Evolutionary conservation across 1,140 invertebrate genomes (phyloP), one percentile per base, ranked within the genome.

Genomic region (Protaetia brevitarsis): DNA sequence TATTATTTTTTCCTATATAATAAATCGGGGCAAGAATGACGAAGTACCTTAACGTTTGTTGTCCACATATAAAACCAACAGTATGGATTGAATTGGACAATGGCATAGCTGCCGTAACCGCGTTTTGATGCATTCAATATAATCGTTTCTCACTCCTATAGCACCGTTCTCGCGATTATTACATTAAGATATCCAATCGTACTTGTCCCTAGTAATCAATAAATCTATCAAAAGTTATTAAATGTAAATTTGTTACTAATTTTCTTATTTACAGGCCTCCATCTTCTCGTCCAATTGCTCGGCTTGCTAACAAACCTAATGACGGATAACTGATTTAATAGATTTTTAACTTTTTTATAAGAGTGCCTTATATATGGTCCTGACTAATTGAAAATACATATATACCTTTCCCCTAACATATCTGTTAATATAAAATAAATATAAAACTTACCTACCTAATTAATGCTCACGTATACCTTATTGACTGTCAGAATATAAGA

Each of bases 281-380:
- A 11, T 51, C 45, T 16, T 7, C 45, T 7, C 8, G 16, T 8
- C 1, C 45, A 16, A 7, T 28, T 59, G 5, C 27, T 59, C 16
- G 57, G 11, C 57, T 31, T 29, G 11, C 29, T 11, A 59, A 29
- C 5, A 59, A 59, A 59, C 13, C 29, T 13, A 59, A 16, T 23
- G 57, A 59, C n/a, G 57, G 16, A 59, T 59, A 59, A n/a, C n/a
- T n/a, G n/a, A n/a, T n/a, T 59, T 59, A 27, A 28, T 27, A 28
- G 5, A 28, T n/a, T 13, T n/a, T 59, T 28, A 8, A n/a, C 11
- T 26, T 29, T 10, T 59, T 13, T 27, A 59, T 27, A 29, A 7
- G 28, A 59, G 57, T 59, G 57, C 57, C 57, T 59, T 59, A 59
- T 59, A 16, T 59, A 8, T 29, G 57, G 57, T 59, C 57, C 57